phyloP scores from a whole-genome alignment of 2,888 invertebrate genomes.

The Chymomyza procnemis region DNA sequence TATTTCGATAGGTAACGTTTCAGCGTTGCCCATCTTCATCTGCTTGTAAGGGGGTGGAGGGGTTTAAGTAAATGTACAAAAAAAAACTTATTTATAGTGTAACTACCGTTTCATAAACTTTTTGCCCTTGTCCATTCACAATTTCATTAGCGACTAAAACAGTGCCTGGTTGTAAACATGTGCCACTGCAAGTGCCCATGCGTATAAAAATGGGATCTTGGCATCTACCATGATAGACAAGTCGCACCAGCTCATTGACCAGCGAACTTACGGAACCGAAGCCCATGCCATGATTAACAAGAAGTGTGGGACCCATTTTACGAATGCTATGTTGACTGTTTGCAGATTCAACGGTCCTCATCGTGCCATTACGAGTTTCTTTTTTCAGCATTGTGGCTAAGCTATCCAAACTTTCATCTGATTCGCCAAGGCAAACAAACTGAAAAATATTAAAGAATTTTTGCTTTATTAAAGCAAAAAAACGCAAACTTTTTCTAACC shows the following conservation, averaged over 20 bases:
- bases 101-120: conserved; percentile 85
- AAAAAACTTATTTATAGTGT: neutral
- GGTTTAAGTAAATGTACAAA: neutral
- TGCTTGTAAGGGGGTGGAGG: neutral
- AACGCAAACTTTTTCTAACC: conserved; percentile 79
- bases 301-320: conserved; percentile 82
- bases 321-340: conserved; percentile 95
- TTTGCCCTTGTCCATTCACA: conserved; percentile 88
- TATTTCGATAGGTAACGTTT: conserved; percentile 87
- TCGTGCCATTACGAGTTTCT: conserved; percentile 89
- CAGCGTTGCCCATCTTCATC: conserved; percentile 82
- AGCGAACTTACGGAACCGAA: conserved; percentile 94
- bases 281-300: conserved; percentile 91
- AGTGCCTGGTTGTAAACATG: conserved; percentile 92
- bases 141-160: conserved; percentile 93
- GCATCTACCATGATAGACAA: conserved; percentile 91
- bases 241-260: conserved; percentile 94
- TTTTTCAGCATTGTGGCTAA: conserved; percentile 92
- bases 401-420: conserved; percentile 92
- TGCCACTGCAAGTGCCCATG: conserved; percentile 92
- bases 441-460: conserved; percentile 78
- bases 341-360: conserved; percentile 87
- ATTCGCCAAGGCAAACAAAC: conserved; percentile 97
- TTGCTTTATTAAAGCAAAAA: no score
- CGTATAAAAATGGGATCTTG: conserved; percentile 92